Percentiles rank a stretch among this genome's conserved stretches.
These are phyloP conservation scores for Ranitomeya imitator DNA, from an alignment of 2,113 vertebrate genomes.

Conservation along the genomic window DNA sequence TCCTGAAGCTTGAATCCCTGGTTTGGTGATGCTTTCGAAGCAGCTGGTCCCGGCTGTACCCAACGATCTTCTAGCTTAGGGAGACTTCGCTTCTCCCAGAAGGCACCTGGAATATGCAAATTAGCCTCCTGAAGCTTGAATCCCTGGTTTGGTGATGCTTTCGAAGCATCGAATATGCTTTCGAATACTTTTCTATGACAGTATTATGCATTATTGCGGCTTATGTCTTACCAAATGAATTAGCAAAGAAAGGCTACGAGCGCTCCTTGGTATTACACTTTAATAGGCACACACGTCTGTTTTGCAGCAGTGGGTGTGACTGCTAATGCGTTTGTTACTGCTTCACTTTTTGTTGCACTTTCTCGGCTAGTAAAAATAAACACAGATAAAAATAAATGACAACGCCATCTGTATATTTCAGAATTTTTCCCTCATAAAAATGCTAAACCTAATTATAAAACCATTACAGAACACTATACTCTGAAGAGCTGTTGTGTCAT, in stretches of 20 bases:
- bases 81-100: no score
- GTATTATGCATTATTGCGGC: conserved; percentile 7
- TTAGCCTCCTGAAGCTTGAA: no score
- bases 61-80: no score
- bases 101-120: no score
- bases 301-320: conserved; percentile 12
- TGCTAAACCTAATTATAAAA: conserved; percentile 58
- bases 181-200: background rate
- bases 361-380: conserved; percentile 55
- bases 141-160: no score
- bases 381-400: conserved; percentile 57
- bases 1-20: no score
- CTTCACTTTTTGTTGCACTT: conserved; percentile 43
- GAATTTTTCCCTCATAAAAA: conserved; percentile 45
- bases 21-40: no score
- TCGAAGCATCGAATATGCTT: no score
- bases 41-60: no score
- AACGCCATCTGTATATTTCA: conserved; percentile 56
- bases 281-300: conserved; percentile 12
- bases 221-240: conserved; percentile 29
- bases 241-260: background rate
- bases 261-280: background rate
- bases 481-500: conserved; percentile 49
- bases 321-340: conserved; percentile 26
- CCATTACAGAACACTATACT: conserved; percentile 54